Conservation (phyloP, 2,797 vertebrate genomes). For the Poecile montanus region DNA sequence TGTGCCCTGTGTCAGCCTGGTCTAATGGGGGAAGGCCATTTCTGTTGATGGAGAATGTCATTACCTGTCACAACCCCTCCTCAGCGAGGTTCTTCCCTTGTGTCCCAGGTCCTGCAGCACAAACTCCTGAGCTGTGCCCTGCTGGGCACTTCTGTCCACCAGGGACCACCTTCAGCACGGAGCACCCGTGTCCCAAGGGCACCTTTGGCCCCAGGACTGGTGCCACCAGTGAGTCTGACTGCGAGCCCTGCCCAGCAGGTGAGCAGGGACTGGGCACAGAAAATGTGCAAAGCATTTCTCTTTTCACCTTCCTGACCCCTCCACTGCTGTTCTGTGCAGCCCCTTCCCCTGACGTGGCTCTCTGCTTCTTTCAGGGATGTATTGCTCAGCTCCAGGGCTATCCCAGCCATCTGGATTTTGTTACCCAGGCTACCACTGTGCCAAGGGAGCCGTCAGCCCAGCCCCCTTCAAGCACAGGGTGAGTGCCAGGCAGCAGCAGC, state of each 20-base stretch:
- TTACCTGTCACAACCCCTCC: background rate
- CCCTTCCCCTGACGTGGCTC: background rate
- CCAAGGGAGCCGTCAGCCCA: conserved; percentile 81
- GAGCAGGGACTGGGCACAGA: background rate
- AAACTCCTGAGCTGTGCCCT: conserved; percentile 74
- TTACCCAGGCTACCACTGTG: conserved; percentile 85
- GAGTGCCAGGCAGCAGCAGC: background rate
- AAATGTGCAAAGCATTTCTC: background rate
- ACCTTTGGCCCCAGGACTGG: conserved; percentile 80
- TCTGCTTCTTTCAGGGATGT: conserved; percentile 80
- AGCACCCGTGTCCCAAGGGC: conserved; percentile 82
- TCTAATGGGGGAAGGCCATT: background rate
- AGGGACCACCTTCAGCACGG: conserved; percentile 73
- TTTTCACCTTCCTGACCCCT: fast-evolving
- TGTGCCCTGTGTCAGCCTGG: conserved; percentile 47
- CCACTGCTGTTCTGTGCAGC: background rate
- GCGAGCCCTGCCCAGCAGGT: conserved; percentile 85
- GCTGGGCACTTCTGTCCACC: conserved; percentile 81
- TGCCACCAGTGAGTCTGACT: conserved; percentile 73
- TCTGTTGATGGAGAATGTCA: background rate
- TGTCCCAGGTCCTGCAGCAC: conserved; percentile 72
- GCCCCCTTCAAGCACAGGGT: conserved; percentile 84
- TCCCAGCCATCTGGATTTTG: conserved; percentile 85
- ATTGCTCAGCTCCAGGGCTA: conserved; percentile 83
- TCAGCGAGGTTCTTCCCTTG: background rate